phyloP scores from a whole-genome alignment of 2,113 vertebrate genomes.

The Notechis scutatus region DNA sequence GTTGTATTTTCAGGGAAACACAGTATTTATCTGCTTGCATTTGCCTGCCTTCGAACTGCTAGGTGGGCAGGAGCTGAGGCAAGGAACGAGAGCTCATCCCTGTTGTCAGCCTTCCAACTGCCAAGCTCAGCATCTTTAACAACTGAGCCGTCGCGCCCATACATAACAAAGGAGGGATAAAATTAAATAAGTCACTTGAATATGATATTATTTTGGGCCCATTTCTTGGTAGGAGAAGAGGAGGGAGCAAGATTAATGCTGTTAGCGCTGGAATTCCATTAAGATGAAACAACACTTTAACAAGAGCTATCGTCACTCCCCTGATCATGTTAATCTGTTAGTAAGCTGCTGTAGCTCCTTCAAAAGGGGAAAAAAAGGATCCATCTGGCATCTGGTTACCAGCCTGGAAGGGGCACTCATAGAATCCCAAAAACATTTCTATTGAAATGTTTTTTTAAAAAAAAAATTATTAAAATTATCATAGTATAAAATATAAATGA shows the following conservation, averaged over 20 bases:
- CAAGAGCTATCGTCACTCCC: not conserved
- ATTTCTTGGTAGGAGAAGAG: not conserved
- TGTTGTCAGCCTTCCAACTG: too few relatives aligned
- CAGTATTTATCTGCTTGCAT: too few relatives aligned
- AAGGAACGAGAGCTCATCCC: too few relatives aligned
- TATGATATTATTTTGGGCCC: not conserved
- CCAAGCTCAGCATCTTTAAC: too few relatives aligned
- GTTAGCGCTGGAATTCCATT: not conserved
- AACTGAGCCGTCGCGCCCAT: too few relatives aligned
- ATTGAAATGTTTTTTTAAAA: not conserved
- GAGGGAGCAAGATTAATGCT: not conserved
- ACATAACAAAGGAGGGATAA: too few relatives aligned
- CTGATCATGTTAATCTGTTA: conserved; percentile 1
- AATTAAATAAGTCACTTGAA: not conserved
- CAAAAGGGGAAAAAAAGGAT: not conserved
- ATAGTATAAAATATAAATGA: not conserved
- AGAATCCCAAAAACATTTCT: not conserved
- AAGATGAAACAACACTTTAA: not conserved
- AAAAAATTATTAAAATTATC: not conserved
- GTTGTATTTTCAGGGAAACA: too few relatives aligned
- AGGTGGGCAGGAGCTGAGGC: too few relatives aligned
- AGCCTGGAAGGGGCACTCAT: not conserved
- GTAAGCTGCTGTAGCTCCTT: not conserved
- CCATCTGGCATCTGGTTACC: not conserved
- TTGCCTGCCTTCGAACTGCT: too few relatives aligned